Evolutionary conservation across 2,797 vertebrate genomes (phyloP), one percentile per base, ranked within the genome.

Genomic region (Betta splendens): DNA sequence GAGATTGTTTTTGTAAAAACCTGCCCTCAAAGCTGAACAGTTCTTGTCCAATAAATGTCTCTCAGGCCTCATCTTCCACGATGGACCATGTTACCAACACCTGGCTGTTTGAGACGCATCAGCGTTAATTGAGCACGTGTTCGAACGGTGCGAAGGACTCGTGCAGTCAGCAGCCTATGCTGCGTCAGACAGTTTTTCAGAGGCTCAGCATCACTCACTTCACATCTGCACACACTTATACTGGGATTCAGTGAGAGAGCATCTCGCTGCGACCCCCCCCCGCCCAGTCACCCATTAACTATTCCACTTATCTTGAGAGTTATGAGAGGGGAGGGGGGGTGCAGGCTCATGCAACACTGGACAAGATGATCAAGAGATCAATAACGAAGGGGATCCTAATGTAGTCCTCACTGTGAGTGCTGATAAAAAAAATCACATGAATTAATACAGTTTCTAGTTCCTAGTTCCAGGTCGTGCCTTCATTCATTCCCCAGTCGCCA

Each of bases 101-200:
- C 0, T 17, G 42, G 16, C 51, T 69, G 39, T 43, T 69, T 50
- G 29, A 57, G 28, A 58, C 33, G 54, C 31, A 46, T 16, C 47
- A 48, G 21, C 55, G 49, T 35, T 43, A 54, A 35, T 31, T 9
- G 0, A 22, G 32, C 17, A 10, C 20, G 29, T 64, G 29, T 40
- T 52, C 68, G 22, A 43, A 50, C 33, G 15, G 23, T 39, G 52
- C 54, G 44, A 53, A 38, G 40, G 55, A 20, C 36, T 56, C 50
- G 46, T 37, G 32, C 47, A 62, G 43, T 75, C 71, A 71, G 71
- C 70, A 60, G 58, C 46, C 23, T 47, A 42, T 37, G 35, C 7
- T 48, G 38, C 26, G 47, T 33, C 21, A 46, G 20, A 47, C 61
- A 2, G 45, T 40, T 46, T 64, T 56, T 56, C 43, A 58, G 18